Evolutionary conservation across 2,797 vertebrate species (phyloP).

Genomic region (Cercopithecus hamlyni): DNA sequence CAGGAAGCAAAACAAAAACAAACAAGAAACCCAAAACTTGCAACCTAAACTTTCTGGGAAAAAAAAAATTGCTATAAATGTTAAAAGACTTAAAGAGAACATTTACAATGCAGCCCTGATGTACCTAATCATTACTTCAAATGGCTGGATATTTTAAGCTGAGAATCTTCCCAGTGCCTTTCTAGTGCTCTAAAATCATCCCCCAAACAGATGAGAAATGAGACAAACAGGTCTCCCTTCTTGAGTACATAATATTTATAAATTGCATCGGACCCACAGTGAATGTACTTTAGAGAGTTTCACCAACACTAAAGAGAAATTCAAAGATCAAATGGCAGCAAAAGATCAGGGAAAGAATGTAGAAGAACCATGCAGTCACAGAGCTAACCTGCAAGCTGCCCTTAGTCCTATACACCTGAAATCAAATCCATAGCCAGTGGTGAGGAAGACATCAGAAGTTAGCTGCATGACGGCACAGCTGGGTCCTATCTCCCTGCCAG

Average conservation of each 20-base stretch:
- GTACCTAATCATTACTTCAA: background rate
- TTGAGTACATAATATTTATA: conserved; percentile 36
- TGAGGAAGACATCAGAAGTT: background rate
- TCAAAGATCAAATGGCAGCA: background rate
- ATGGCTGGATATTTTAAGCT: background rate
- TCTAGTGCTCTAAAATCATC: background rate
- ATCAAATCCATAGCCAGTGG: background rate
- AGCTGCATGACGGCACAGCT: accelerated
- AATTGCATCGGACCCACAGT: background rate
- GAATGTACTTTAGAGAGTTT: conserved; percentile 26
- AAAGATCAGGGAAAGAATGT: background rate
- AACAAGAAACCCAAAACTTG: background rate
- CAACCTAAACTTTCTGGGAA: conserved; percentile 4
- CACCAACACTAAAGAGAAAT: background rate
- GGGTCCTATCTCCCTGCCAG: conserved; percentile 78
- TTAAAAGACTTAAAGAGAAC: background rate
- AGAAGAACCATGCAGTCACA: background rate
- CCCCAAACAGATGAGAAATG: background rate
- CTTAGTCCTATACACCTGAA: background rate
- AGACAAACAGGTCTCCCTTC: background rate
- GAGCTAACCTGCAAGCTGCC: background rate
- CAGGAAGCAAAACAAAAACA: background rate
- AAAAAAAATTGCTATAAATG: background rate
- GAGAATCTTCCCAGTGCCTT: background rate
- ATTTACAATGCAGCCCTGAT: background rate